Base-by-base conservation (phyloP, 1,140 invertebrate species). In the Vanessa atalanta region DNA sequence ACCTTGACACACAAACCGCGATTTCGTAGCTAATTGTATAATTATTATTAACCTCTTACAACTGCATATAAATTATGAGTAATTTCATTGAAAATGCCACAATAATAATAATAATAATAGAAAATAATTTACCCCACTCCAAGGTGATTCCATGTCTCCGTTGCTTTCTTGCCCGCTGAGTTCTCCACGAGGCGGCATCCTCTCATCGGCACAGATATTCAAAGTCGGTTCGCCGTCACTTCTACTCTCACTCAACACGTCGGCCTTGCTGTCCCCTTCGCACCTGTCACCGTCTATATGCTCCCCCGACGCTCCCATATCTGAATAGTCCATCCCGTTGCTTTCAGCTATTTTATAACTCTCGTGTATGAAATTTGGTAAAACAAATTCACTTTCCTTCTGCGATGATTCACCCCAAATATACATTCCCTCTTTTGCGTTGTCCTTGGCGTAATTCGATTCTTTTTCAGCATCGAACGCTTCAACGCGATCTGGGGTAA, bases 111-210 rank as follows among this genome's bases (percentile, higher is more conserved):
- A 53, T 61, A 61, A 77, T 65, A 31, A 31, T 31, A 31, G 26
- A 31, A 31, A 31, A 31, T 61, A 37, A 60, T 88, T 93, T 88
- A 93, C 92, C 84, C 91, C 90, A 73, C 93, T 95, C 96, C 96
- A 96, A 9, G 94, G 90, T 68, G 94, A 94, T 47, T 95, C 95
- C 76, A 95, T 95, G 82, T 95, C 95, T 13, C 96, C 96, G 82
- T 97, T 96, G 89, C 96, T 97, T 76, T 97, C 96, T 85, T 97
- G 96, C 43, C 96, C 96, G 7, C 96, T 97, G 13, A 97, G 93
- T 90, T 97, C 96, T 9, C 96, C 97, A 76, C 96, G 94, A 0
- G 97, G 95, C 47, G 97, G 96, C 96, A 97, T 97, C 66, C 95
- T 95, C 86, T 97, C 97, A 83, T 97, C 96, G 0, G 96, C 95